Evolutionary conservation across 2,888 invertebrate species (phyloP), one percentile per base, ranked within the genome.

Genomic region (Athalia circularis): DNA sequence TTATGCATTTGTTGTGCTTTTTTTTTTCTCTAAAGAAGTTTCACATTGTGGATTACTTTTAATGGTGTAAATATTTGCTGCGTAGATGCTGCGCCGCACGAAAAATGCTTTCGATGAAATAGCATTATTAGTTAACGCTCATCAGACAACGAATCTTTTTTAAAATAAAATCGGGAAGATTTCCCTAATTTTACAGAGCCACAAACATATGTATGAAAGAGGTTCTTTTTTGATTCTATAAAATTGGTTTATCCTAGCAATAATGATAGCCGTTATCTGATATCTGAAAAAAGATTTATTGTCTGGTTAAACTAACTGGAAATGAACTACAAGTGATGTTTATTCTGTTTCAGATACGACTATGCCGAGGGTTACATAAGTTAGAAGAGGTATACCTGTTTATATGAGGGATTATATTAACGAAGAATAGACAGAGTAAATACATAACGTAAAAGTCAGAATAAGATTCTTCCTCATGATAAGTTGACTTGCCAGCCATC

Each of bases 401-500:
- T 85, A 86, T 84, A 85, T 83, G 84, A 85, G 85, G 85, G 85
- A 83, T 84, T 86, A 86, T 83, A 85, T 72, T 72, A 72, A 57
- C 72, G 59, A 72, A 72, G 77, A 83, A 79, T 64, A 70, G 72
- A 75, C 75, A 67, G 70, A 62, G 9, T 70, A 65, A 47, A 47
- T n/a, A n/a, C n/a, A 65, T 9, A 47, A 67, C 77, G 77, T 65
- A 62, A 77, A 77, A 65, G 59, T 87, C 85, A 85, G 83, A 86
- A 74, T 85, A 86, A 87, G 85, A 88, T 87, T 88, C 87, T 88
- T 89, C 88, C 88, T 88, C 87, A 87, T 82, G 78, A 57, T 86
- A 86, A 81, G 88, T 87, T 87, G 87, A 90, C 89, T 90, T 90
- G 89, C 90, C 90, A 89, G 88, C 89, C 89, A 89, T 89, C 88